Conservation (phyloP, 2,888 invertebrate species). For the Sisyra terminalis region DNA sequence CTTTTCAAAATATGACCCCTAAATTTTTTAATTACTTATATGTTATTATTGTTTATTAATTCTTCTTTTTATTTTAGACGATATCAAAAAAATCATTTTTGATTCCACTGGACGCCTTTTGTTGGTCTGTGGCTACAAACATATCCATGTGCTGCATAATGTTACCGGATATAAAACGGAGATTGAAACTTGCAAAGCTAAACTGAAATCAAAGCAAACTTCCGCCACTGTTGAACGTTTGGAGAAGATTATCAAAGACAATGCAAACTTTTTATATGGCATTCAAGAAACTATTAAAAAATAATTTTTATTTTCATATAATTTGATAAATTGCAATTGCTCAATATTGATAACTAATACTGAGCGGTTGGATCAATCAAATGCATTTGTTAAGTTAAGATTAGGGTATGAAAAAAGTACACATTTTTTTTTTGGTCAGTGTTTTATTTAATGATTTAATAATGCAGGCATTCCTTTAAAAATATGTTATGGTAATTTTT, state of each 20-base stretch:
- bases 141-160: constrained; percentile 65
- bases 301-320: background rate
- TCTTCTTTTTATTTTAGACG: no score
- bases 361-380: no score
- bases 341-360: no score
- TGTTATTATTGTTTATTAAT: no score
- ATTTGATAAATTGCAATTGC: background rate
- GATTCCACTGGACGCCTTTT: constrained; percentile 60
- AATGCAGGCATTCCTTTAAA: no score
- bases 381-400: no score
- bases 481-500: no score
- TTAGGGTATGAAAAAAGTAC: no score
- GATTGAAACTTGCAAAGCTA: constrained; percentile 29
- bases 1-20: no score
- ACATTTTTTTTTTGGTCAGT: no score
- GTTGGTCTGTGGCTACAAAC: constrained; percentile 56
- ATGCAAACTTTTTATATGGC: constrained; percentile 27
- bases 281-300: constrained; percentile 6
- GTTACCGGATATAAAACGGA: constrained; percentile 43
- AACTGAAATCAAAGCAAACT: constrained; percentile 39
- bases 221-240: constrained; percentile 64
- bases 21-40: no score
- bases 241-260: constrained; percentile 46
- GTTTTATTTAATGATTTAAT: no score
- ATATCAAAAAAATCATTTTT: constrained; percentile 51